Base-by-base conservation (phyloP, 2,113 vertebrate species). In the Mormyrus lacerda region DNA sequence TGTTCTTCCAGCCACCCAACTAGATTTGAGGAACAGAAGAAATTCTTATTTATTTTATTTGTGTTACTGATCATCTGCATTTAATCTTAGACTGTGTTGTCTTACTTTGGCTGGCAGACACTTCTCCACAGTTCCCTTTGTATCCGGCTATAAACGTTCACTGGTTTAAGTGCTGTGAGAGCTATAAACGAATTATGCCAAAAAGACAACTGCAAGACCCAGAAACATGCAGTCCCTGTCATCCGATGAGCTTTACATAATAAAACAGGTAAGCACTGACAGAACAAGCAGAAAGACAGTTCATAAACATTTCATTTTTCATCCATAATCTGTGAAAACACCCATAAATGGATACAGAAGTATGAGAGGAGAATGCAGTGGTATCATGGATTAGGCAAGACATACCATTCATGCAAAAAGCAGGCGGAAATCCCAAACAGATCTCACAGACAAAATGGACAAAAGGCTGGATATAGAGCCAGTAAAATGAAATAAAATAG, bases 361-460 rank as follows among this genome's bases (percentile, higher is more conserved):
- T 91, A 88, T 48, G 69, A 92, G 91, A 92, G 91, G 92, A 93
- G 94, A 94, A 94, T 90, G 90, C 89, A 91, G 91, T 91, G 91
- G 89, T 91, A 94, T 95, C 94, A 95, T 95, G 95, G 94, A 92
- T 91, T 93, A 94, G 93, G 93, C 90, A 92, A 90, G 73, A 88
- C 90, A 92, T 91, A 93, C 65, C 91, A 89, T 89, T 90, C 53
- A 88, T 91, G 90, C 89, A 91, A 89, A 91, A 89, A 87, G 91
- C 91, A 92, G 91, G 93, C 90, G 91, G 93, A 91, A 94, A 94
- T 94, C 93, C 92, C 93, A 90, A 95, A 95, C 92, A 93, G 92
- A 95, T 95, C 6, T 31, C n/a, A 69, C 61, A 69, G n/a, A 31
- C n/a, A 31, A 31, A 92, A 92, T 91, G 89, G 92, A 93, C 90